A percentile compares a stretch with the other conserved stretches of the same genome.
Evolutionary conservation across 2,888 invertebrate species (phyloP).

Genomic region (Hofmannophila pseudospretella): DNA sequence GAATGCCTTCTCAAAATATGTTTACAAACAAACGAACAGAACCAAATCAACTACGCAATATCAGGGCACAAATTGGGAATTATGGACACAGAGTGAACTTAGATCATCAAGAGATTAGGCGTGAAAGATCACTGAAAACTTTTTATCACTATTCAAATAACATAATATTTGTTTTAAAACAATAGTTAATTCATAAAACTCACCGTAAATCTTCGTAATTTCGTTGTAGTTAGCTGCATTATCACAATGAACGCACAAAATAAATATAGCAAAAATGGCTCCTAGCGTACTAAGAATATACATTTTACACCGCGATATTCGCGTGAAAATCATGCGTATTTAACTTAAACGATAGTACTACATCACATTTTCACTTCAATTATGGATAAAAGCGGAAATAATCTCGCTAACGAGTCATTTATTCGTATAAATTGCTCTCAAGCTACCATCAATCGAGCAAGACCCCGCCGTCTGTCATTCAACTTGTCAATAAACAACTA

Average conservation of each 20-base stretch:
- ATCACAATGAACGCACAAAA: slow-evolving; percentile 77
- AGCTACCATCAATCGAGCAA: slow-evolving; percentile 64
- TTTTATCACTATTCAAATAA: background rate
- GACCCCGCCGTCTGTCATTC: slow-evolving; percentile 72
- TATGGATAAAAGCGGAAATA: slow-evolving; percentile 48
- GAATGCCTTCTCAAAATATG: background rate
- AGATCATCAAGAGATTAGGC: background rate
- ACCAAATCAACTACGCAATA: background rate
- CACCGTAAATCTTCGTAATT: slow-evolving; percentile 68
- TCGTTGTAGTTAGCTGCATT: slow-evolving; percentile 72
- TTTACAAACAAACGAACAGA: background rate
- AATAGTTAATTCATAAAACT: slow-evolving; percentile 29
- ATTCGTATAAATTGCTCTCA: slow-evolving; percentile 49
- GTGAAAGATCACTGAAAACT: background rate
- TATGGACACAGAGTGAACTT: background rate
- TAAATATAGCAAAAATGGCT: slow-evolving; percentile 78
- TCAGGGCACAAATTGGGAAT: background rate
- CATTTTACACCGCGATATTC: slow-evolving; percentile 61
- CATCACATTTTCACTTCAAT: slow-evolving; percentile 66
- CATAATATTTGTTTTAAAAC: background rate
- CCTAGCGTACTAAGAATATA: slow-evolving; percentile 68
- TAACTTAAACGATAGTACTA: slow-evolving; percentile 54
- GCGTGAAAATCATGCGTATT: slow-evolving; percentile 51
- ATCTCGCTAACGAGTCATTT: slow-evolving; percentile 53
- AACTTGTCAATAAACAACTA: slow-evolving; percentile 75